Evolutionary conservation across 1,140 invertebrate species (phyloP).

Genomic region (Adoxophyes honmai): DNA sequence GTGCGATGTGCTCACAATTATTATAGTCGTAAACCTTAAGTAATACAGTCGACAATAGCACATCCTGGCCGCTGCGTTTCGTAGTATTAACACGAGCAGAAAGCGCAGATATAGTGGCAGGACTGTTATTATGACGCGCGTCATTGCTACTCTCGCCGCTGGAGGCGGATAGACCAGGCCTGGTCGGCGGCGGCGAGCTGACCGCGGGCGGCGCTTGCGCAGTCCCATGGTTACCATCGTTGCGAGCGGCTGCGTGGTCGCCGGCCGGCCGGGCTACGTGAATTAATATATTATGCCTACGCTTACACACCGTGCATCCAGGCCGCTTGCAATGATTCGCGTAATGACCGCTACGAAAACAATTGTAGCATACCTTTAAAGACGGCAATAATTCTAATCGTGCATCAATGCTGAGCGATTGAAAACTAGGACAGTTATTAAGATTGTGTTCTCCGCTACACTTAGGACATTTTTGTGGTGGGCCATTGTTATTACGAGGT

Average conservation of each 20-base stretch:
- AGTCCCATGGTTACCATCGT: not conserved
- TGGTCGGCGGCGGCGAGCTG: no score
- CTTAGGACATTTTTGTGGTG: conserved; percentile 13
- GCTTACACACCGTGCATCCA: conserved; percentile 32
- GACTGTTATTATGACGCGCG: not conserved
- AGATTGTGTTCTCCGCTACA: conserved; percentile 28
- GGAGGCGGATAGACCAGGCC: no score
- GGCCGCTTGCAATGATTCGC: conserved; percentile 29
- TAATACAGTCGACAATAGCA: conserved; percentile 16
- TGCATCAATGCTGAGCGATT: conserved; percentile 23
- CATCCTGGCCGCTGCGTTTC: no score
- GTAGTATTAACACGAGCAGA: not conserved
- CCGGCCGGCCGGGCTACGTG: conserved; percentile 17
- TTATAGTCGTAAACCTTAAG: conserved; percentile 19
- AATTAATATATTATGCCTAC: conserved; percentile 30
- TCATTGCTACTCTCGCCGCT: not conserved
- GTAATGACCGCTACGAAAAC: conserved; percentile 29
- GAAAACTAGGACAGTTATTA: conserved; percentile 28
- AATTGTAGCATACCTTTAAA: conserved; percentile 34
- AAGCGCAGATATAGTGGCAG: not conserved
- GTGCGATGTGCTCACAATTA: conserved; percentile 17
- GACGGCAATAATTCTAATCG: conserved; percentile 24
- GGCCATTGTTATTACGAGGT: conserved; percentile 20
- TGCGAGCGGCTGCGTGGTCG: not conserved
- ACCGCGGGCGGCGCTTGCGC: not conserved